Base-by-base conservation (phyloP, 2,113 vertebrate species). In the Nyctereutes procyonoides region DNA sequence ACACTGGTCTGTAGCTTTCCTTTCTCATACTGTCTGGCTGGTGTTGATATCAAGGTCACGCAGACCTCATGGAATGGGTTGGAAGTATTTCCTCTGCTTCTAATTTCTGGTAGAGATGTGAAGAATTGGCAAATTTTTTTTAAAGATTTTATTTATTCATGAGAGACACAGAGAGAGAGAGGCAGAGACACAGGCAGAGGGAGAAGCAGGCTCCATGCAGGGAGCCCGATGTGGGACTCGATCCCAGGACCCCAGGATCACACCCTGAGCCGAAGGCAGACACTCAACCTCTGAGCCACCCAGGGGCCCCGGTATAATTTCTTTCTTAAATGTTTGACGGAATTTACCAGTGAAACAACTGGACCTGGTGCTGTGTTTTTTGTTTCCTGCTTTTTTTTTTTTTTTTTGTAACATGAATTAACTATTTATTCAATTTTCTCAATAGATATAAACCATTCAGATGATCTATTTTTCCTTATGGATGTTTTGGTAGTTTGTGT, bases 111-210 rank as follows among this genome's bases (percentile, higher is more conserved):
- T 13, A 7, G 28, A n/a, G 60, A 43, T 19, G 82, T 5, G 28
- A 51, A 12, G 8, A 17, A 12, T 24, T 17, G 58, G 17, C 3
- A 7, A 3, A 0, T 0, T 81, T 17, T 82, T 17, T 10, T 11
- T 26, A 43, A 43, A 43, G 43, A 43, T 43, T 43, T 43, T 43
- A 43, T 43, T 43, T 43, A 7, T 43, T 43, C 43, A 43, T 43
- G 43, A 43, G 43, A 43, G 43, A 43, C 43, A 43, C 5, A 43
- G 6, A 43, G 43, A 43, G 43, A 43, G 43, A 43, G 43, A 43
- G 43, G 1, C 6, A 43, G 43, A 43, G 43, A 43, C 43, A 43
- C 43, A 43, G 7, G 43, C 43, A 43, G 43, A 43, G 43, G 43
- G 43, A 8, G 43, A 43, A 43, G 43, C 43, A 43, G 43, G 1